Base-by-base conservation (phyloP, 2,113 vertebrate genomes). In the Benitochromis conjunctus region DNA sequence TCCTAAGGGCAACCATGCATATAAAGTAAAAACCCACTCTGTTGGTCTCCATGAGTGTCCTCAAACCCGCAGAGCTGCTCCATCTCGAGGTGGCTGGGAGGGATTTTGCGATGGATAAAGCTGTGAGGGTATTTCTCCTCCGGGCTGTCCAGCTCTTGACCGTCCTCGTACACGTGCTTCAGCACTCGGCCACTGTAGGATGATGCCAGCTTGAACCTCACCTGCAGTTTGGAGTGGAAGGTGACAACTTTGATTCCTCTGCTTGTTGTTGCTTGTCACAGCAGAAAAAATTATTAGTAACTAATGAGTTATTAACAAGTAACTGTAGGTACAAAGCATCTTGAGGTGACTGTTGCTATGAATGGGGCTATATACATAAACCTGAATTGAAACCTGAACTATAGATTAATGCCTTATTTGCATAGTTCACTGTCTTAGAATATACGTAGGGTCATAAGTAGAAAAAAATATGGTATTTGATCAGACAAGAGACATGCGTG, bases 151-250 rank as follows among this genome's bases (percentile, higher is more conserved):
- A 99, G 95, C 86, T 98, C 98, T 94, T 99, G 98, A 24, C 99
- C 99, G 0, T 99, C 99, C 82, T 99, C 98, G 0, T 95, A 99
- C 56, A 99, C 98, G 6, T 99, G 98, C 88, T 99, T 99, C 34
- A 99, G 77, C 71, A 99, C 97, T 0, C 99, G 95, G 0, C 99
- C 99, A 0, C 98, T 99, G 96, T 97, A 98, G 3, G 98, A 96
- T 0, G 99, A 99, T 0, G 97, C 98, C 79, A 99, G 97, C 89
- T 97, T 98, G 95, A 99, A 99, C 82, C 99, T 95, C 55, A 99
- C 95, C 95, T 95, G 81, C 6, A 12, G 85, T 82, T 86, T 86
- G 7, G 41, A 71, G 55, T 24, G 24, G 9, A 86, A 80, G 29
- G 6, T 26, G 55, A 36, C 62, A 48, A 29, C 13, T 51, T 82